Percentiles rank a stretch among this genome's conserved stretches.
Evolutionary conservation across 2,113 vertebrate species (phyloP).

Genomic region (Athene cunicularia): DNA sequence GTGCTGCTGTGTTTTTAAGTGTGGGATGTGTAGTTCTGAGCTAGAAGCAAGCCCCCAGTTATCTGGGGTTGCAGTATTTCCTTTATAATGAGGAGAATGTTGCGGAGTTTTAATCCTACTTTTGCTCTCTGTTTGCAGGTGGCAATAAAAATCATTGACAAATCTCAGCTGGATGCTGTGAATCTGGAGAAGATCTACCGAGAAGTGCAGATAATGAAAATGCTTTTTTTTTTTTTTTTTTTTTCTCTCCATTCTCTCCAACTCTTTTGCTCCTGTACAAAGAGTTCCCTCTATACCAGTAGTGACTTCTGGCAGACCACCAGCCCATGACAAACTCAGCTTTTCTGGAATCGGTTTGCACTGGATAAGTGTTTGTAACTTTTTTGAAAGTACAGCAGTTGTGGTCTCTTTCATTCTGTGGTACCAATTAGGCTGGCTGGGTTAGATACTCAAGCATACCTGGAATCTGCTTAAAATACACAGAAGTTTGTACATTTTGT

Average conservation of each 20-base stretch:
- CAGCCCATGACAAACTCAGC: background rate
- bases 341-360: background rate
- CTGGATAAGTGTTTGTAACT: background rate
- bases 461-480: background rate
- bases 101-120: background rate
- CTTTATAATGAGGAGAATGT: background rate
- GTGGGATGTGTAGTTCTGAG: background rate
- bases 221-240: conserved; percentile 68
- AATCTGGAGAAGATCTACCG: conserved; percentile 98
- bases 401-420: background rate
- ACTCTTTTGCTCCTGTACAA: background rate
- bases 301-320: background rate
- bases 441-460: background rate
- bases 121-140: conserved; percentile 80
- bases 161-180: conserved; percentile 95
- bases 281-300: background rate
- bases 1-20: background rate
- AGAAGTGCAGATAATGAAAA: conserved; percentile 98
- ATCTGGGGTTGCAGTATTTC: background rate
- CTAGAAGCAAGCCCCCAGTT: background rate
- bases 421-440: background rate
- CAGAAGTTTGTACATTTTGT: background rate
- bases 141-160: conserved; percentile 99
- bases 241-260: too few relatives aligned
- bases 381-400: background rate